A percentile compares a stretch with the other conserved stretches of the same genome.
These are phyloP conservation scores for Ptilodon capucinus DNA, from an alignment of 2,888 invertebrate species.

Conservation along the genomic window DNA sequence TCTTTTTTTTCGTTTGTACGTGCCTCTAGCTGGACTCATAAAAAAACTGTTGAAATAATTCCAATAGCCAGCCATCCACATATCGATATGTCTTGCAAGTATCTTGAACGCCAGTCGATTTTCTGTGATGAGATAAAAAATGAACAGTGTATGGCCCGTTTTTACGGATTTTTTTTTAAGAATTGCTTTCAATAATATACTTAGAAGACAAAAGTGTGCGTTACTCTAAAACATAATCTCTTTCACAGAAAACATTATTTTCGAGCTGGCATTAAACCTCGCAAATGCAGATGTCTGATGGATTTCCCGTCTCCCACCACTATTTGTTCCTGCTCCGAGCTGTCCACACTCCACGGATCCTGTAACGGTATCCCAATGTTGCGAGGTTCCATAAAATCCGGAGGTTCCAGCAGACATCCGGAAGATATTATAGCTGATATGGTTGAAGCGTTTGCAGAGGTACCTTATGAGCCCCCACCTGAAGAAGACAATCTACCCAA, in stretches of 20 bases:
- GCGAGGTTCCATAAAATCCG: neutral
- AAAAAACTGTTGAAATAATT: too few species aligned
- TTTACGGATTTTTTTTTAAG: too few species aligned
- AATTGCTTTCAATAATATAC: too few species aligned
- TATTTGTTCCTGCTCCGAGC: slow-evolving; percentile 4
- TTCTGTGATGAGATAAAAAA: too few species aligned
- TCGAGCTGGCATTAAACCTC: neutral
- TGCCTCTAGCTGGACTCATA: neutral
- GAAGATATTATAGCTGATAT: neutral
- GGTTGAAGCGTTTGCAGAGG: neutral
- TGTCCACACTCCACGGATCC: neutral
- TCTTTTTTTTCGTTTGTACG: neutral
- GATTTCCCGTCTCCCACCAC: neutral
- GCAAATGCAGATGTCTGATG: slow-evolving; percentile 7
- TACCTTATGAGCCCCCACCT: neutral
- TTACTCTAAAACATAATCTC: too few species aligned
- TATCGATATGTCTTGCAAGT: too few species aligned
- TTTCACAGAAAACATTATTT: slow-evolving; percentile 10
- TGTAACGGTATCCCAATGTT: neutral
- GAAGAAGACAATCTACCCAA: too few species aligned
- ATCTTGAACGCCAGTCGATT: too few species aligned
- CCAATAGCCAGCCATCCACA: too few species aligned
- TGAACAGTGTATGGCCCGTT: too few species aligned
- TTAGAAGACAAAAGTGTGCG: too few species aligned
- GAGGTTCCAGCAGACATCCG: neutral